A percentile compares a stretch with the other conserved stretches of the same genome.
phyloP scores from a whole-genome alignment of 30 jellyfish, hydroid and myxozoan species.

The Aurelia aurita region DNA sequence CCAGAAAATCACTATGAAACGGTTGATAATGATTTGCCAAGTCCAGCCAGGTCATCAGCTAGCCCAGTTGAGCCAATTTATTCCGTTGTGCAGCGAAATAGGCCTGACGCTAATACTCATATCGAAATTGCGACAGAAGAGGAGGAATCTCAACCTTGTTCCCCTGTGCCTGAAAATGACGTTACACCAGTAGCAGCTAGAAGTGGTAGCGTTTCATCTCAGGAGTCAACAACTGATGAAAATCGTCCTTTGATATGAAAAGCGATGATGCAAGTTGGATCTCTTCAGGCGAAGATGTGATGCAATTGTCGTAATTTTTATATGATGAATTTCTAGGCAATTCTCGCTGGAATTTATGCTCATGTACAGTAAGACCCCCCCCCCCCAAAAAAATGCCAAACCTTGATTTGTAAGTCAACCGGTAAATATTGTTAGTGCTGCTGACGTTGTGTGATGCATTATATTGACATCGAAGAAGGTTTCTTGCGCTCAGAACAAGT shows the following conservation, averaged over 20 bases:
- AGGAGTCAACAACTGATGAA: slow-evolving; percentile 46
- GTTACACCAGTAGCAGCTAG: not conserved
- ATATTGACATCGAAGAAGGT: too few relatives aligned
- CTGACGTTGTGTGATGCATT: too few relatives aligned
- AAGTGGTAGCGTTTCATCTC: slow-evolving; percentile 28
- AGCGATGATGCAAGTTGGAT: too few relatives aligned
- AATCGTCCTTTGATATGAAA: slow-evolving; percentile 23
- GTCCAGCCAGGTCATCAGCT: not conserved
- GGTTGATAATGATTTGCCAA: not conserved
- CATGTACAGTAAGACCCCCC: too few relatives aligned
- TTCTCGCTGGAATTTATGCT: too few relatives aligned
- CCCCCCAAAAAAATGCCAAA: too few relatives aligned
- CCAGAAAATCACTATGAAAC: slow-evolving; percentile 1
- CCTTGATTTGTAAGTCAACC: too few relatives aligned
- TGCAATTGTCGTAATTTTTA: too few relatives aligned
- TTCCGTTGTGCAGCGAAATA: slow-evolving; percentile 1
- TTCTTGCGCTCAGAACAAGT: too few relatives aligned
- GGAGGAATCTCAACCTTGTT: not conserved
- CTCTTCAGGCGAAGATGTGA: too few relatives aligned
- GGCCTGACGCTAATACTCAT: not conserved
- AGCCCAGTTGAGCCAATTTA: slow-evolving; percentile 2
- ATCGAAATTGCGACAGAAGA: not conserved
- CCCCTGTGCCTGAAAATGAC: not conserved
- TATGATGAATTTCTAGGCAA: too few relatives aligned
- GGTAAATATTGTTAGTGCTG: too few relatives aligned